A percentile compares a stretch with the other conserved stretches of the same genome.
phyloP scores from a whole-genome alignment of 2,797 vertebrate genomes.

The Pseudomugil gertrudae region DNA sequence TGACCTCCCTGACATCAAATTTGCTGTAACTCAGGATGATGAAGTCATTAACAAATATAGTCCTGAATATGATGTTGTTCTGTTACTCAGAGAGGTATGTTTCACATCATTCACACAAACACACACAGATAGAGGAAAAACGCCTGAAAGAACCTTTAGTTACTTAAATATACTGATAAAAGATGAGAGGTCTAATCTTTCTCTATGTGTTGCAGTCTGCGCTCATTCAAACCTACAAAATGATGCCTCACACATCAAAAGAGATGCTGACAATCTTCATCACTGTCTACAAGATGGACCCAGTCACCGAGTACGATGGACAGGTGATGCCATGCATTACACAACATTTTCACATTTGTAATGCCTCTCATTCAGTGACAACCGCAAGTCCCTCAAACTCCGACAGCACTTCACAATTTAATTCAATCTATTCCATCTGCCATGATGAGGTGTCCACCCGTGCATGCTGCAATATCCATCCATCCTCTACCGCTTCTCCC shows the following conservation, averaged over 20 bases:
- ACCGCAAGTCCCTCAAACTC: neutral
- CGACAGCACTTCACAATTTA: neutral
- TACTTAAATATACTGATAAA: neutral
- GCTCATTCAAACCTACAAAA: slow-evolving; percentile 80
- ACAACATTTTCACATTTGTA: slow-evolving; percentile 3
- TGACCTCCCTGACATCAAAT: slow-evolving; percentile 87
- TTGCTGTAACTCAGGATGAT: slow-evolving; percentile 79
- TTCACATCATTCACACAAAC: slow-evolving; percentile 2
- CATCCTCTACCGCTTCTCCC: no score
- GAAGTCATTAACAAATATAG: slow-evolving; percentile 75
- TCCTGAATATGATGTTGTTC: slow-evolving; percentile 78
- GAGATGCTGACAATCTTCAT: slow-evolving; percentile 82
- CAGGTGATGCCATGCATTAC: slow-evolving; percentile 75
- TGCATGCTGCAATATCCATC: no score
- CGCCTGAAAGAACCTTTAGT: neutral
- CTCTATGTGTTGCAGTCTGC: slow-evolving; percentile 71
- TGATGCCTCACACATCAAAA: slow-evolving; percentile 78
- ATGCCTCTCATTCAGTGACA: neutral
- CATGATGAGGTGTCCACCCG: no score
- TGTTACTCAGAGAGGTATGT: slow-evolving; percentile 88
- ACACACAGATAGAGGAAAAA: neutral
- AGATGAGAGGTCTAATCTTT: neutral
- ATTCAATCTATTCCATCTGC: neutral
- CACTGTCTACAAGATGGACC: slow-evolving; percentile 86
- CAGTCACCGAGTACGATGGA: slow-evolving; percentile 89